These are phyloP conservation scores for Percopsis omiscomaycus DNA, from an alignment of 2,797 vertebrate species.

Conservation along the genomic window DNA sequence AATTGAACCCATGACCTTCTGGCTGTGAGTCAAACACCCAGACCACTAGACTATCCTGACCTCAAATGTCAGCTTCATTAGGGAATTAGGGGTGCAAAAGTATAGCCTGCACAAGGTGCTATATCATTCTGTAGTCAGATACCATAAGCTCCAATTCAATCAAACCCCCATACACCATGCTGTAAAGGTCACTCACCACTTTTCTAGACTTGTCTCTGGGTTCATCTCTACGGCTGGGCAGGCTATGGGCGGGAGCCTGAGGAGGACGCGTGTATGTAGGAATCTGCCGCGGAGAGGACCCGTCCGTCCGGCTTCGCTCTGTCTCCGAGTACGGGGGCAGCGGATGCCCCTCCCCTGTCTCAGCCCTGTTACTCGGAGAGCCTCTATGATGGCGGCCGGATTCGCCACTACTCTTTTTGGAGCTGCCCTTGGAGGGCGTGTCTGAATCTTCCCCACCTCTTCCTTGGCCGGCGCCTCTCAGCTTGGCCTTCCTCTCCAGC, in stretches of 20 bases:
- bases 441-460: conserved; percentile 75
- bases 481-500: conserved; percentile 84
- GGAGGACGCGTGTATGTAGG: conserved; percentile 69
- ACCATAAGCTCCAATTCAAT: no score
- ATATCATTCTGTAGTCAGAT: no score
- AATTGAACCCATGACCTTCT: no score
- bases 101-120: not conserved
- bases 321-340: conserved; percentile 83
- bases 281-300: conserved; percentile 66
- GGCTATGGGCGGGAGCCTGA: conserved; percentile 57
- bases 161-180: not conserved
- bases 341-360: conserved; percentile 69
- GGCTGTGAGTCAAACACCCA: no score
- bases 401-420: conserved; percentile 74
- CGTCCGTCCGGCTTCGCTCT: conserved; percentile 71
- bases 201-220: conserved; percentile 84
- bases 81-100: not conserved
- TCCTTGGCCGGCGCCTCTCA: conserved; percentile 47
- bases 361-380: conserved; percentile 71
- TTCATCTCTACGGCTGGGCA: conserved; percentile 79
- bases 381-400: conserved; percentile 62
- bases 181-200: conserved; percentile 79
- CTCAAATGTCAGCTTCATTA: not conserved
- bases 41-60: no score
- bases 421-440: conserved; percentile 83